Percentiles rank a stretch among this genome's conserved stretches.
Conservation (phyloP, 2,888 invertebrate genomes). For the Tubulanus polymorphus region DNA sequence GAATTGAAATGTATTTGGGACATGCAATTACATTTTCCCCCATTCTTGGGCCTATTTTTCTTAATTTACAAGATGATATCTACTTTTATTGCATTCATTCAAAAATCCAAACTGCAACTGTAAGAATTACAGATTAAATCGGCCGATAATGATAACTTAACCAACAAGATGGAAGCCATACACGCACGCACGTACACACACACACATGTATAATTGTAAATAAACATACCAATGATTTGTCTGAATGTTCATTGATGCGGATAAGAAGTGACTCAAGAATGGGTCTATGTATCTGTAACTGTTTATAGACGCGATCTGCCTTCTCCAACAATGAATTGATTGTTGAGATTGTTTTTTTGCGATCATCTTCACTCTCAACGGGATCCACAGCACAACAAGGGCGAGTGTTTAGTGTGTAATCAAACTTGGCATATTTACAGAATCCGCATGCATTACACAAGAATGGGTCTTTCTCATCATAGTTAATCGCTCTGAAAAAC, state of each 20-base stretch:
- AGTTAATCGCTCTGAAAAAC: slow-evolving; percentile 81
- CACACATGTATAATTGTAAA: no score
- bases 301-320: slow-evolving; percentile 89
- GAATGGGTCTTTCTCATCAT: slow-evolving; percentile 98
- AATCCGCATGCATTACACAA: slow-evolving; percentile 97
- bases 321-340: slow-evolving; percentile 89
- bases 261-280: slow-evolving; percentile 77
- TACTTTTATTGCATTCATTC: no score
- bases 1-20: no score
- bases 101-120: no score
- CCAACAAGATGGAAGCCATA: no score
- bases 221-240: slow-evolving; percentile 18
- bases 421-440: slow-evolving; percentile 99
- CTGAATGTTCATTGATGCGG: slow-evolving; percentile 77
- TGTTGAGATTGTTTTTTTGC: slow-evolving; percentile 83
- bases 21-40: no score
- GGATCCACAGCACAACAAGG: slow-evolving; percentile 96
- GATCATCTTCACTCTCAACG: slow-evolving; percentile 93
- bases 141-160: no score
- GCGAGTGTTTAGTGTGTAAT: slow-evolving; percentile 84
- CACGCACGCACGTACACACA: no score
- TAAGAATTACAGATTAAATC: no score
- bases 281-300: slow-evolving; percentile 84
- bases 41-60: no score
- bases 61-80: no score